phyloP scores from a whole-genome alignment of 2,888 invertebrate genomes.

The Eulithis prunata region DNA sequence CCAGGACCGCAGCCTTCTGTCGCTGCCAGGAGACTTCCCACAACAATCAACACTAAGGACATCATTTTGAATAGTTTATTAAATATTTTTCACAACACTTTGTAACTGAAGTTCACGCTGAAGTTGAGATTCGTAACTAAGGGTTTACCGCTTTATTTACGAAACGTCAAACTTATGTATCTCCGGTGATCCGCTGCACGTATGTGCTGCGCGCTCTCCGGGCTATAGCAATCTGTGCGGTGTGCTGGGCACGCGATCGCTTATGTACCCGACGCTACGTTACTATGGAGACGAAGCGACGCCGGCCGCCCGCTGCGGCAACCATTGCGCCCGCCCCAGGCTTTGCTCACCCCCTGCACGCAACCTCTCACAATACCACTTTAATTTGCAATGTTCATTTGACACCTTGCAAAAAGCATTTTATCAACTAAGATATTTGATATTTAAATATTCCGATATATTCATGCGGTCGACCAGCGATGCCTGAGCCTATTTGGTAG shows the following conservation, averaged over 20 bases:
- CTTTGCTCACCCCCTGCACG: slow-evolving; percentile 42
- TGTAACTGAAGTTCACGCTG: slow-evolving; percentile 69
- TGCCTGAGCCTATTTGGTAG: slow-evolving; percentile 43
- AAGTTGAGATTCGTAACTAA: slow-evolving; percentile 83
- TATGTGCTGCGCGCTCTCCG: slow-evolving; percentile 81
- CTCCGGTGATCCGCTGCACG: slow-evolving; percentile 80
- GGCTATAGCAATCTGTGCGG: slow-evolving; percentile 72
- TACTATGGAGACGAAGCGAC: slow-evolving; percentile 77
- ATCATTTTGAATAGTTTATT: slow-evolving; percentile 72
- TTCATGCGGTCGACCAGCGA: slow-evolving; percentile 30
- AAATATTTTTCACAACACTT: slow-evolving; percentile 68
- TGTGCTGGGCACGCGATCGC: slow-evolving; percentile 53
- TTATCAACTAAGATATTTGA: slow-evolving; percentile 34
- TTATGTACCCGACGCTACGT: slow-evolving; percentile 71
- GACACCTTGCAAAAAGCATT: slow-evolving; percentile 33
- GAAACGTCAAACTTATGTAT: slow-evolving; percentile 75
- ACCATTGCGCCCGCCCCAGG: slow-evolving; percentile 45
- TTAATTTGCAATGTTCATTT: slow-evolving; percentile 36
- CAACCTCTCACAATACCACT: slow-evolving; percentile 30
- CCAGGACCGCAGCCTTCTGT: slow-evolving; percentile 79
- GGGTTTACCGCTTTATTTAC: slow-evolving; percentile 77
- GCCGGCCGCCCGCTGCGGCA: slow-evolving; percentile 64
- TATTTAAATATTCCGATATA: slow-evolving; percentile 39
- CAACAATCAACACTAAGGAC: slow-evolving; percentile 82
- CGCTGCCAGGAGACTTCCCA: slow-evolving; percentile 73